Percentiles rank a stretch among this genome's conserved stretches.
phyloP scores from a whole-genome alignment of 1,140 invertebrate species.

The Proales similis region DNA sequence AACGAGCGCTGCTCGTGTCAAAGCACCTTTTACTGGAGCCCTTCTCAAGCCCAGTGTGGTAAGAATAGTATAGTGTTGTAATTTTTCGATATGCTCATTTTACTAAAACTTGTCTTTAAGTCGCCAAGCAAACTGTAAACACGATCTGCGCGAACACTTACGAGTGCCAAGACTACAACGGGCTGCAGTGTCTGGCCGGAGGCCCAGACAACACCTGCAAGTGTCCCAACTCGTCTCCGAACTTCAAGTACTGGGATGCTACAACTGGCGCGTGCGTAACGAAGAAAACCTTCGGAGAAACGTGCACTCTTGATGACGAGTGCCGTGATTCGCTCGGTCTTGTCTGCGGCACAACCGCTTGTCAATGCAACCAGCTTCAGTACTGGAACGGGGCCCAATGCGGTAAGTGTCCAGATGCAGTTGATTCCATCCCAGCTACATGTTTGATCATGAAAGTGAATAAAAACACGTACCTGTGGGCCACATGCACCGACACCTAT shows the following conservation, averaged over 20 bases:
- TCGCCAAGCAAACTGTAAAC: neutral
- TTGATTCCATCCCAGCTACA: neutral
- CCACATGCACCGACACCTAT: neutral
- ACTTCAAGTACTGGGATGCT: neutral
- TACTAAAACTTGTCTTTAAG: neutral
- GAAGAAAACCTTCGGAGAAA: neutral
- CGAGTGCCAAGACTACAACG: constrained; percentile 26
- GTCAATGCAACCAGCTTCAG: neutral
- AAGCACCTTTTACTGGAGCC: neutral
- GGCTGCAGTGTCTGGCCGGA: neutral
- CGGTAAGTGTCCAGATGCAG: neutral
- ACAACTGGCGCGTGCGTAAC: neutral
- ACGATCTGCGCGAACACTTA: constrained; percentile 8
- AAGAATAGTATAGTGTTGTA: neutral
- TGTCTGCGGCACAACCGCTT: neutral
- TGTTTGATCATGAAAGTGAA: neutral
- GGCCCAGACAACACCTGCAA: neutral
- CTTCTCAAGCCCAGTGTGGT: neutral
- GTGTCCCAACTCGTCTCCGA: neutral
- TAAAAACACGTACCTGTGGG: constrained; percentile 1
- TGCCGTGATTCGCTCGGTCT: neutral
- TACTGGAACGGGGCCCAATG: constrained; percentile 1
- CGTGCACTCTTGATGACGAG: constrained; percentile 4
- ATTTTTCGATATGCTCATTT: neutral
- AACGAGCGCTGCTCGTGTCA: constrained; percentile 15